Evolutionary conservation across 2,888 invertebrate species (phyloP), one percentile per base, ranked within the genome.

Genomic region (Drosophila conformis): DNA sequence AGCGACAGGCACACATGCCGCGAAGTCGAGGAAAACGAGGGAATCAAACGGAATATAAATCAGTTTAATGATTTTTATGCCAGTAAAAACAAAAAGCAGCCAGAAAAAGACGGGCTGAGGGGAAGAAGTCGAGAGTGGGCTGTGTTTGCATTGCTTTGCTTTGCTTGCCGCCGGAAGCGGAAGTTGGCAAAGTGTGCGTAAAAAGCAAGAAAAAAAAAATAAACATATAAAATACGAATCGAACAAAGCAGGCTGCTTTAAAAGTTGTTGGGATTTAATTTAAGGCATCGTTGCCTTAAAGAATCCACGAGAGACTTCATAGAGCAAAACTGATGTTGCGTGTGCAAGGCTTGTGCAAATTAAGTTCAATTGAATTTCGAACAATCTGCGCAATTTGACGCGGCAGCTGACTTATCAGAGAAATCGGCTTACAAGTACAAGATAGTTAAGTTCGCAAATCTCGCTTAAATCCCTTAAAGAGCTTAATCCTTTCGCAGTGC

Each of bases 41-140:
- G 79, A 82, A 87, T 89, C 90, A 89, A 90, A 87, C 83, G 80
- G 89, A 85, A 89, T 89, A 90, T 89, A 89, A 89, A 89, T 89
- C 89, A 89, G 87, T 89, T 89, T 85, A 90, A 89, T 90, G 89
- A 89, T 90, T 89, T 85, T 79, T 73, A 79, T 79, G 82, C 84
- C 72, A 81, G 73, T 25, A 72, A 77, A 74, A 86, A 86, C 76
- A 77, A 86, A 79, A 70, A 80, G 36, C 49, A 68, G 67, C 31
- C 10, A 48, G 48, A 27, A 21, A 49, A 38, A 48, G 25, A 29
- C 21, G n/a, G n/a, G 58, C 7, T 40, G 53, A 46, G 53, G 64
- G 57, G 10, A 62, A 70, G 63, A 51, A 48, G 71, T 56, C 53
- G 56, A 59, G 64, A 64, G 80, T 59, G 76, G 76, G 64, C 63